These are phyloP conservation scores for Arnoldichthys spilopterus DNA, from an alignment of 2,797 vertebrate species.

Conservation along the genomic window DNA sequence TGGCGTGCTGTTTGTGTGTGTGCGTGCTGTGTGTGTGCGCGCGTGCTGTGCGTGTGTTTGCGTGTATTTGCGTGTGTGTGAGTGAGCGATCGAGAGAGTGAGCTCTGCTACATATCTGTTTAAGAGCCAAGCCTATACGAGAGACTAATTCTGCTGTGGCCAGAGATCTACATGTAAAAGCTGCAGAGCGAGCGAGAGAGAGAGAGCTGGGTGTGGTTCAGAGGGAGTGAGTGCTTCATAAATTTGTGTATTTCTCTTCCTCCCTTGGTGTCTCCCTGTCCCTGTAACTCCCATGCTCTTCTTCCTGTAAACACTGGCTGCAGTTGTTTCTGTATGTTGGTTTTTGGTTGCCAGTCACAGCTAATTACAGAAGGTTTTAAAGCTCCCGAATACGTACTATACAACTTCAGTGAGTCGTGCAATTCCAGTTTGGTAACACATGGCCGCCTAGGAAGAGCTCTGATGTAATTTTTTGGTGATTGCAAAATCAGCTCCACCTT, in stretches of 20 bases:
- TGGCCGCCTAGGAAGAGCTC: neutral
- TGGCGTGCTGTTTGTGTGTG: neutral
- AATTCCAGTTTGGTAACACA: neutral
- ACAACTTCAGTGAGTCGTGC: neutral
- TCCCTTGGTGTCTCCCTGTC: neutral
- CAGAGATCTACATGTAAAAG: conserved; percentile 3
- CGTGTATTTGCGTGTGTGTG: conserved; percentile 10
- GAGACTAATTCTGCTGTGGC: neutral
- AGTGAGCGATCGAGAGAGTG: neutral
- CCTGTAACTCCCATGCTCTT: conserved; percentile 43
- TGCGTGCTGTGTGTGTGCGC: too few relatives aligned
- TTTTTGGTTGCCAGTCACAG: neutral
- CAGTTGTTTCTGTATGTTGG: neutral
- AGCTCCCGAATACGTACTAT: neutral
- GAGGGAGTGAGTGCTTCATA: neutral
- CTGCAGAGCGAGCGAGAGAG: neutral
- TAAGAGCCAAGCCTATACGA: neutral
- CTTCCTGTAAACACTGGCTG: neutral
- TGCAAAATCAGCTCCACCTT: neutral
- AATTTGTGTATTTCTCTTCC: neutral
- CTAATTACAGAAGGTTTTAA: neutral
- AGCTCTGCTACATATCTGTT: neutral
- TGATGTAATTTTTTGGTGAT: neutral
- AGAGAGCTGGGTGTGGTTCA: conserved; percentile 22
- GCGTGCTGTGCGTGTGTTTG: too few relatives aligned